Evolutionary conservation across 2,888 invertebrate species (phyloP).

Genomic region (Patella ulyssiponensis): DNA sequence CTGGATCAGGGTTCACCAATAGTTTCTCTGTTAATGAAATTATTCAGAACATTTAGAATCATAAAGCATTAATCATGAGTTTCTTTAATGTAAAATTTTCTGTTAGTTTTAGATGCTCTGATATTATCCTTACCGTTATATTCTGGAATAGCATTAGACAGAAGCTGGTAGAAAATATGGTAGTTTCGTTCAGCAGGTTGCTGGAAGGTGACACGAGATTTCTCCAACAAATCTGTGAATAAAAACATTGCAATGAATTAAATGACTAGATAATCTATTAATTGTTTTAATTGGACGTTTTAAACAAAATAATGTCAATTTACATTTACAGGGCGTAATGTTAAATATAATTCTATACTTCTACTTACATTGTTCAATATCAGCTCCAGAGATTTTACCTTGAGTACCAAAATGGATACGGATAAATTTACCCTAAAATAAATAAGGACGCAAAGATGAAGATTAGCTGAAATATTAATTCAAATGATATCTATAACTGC

Average conservation of each 20-base stretch:
- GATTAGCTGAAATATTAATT: no score
- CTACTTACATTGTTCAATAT: conserved; percentile 99
- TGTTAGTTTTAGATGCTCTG: no score
- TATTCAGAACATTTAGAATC: background rate
- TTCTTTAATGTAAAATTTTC: background rate
- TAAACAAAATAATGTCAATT: background rate
- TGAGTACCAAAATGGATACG: conserved; percentile 99
- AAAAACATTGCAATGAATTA: background rate
- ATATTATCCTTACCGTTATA: conserved; percentile 9
- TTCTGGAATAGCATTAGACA: conserved; percentile 38
- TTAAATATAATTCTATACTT: background rate
- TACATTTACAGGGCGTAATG: background rate
- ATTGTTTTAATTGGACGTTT: background rate
- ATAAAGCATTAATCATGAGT: background rate
- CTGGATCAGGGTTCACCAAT: conserved; percentile 84
- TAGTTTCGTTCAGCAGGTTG: conserved; percentile 94
- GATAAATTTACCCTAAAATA: conserved; percentile 99
- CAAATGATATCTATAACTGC: no score
- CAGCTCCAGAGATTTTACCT: conserved; percentile 99
- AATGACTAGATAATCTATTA: background rate
- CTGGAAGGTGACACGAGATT: conserved; percentile 95
- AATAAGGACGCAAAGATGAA: no score
- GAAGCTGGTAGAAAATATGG: conserved; percentile 99
- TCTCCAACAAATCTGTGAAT: conserved; percentile 4
- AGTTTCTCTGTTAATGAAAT: conserved; percentile 79